Base-by-base conservation (phyloP, 2,113 vertebrate species). In the Eleginops maclovinus region DNA sequence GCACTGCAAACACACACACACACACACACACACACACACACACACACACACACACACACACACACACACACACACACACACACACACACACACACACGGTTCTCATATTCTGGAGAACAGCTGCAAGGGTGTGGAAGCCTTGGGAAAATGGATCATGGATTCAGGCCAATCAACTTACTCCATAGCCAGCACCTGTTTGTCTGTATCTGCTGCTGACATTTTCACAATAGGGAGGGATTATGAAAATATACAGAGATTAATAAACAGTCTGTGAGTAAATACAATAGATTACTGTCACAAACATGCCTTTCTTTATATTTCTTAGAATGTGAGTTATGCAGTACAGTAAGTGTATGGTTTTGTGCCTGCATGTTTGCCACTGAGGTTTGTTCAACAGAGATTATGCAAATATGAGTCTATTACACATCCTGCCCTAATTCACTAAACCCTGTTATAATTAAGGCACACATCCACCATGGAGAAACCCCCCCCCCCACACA, bases 141-240 rank as follows among this genome's bases (percentile, higher is more conserved):
- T 92, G 91, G 93, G 92, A 94, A 93, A 92, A 87, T 83, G 86
- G 85, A 92, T 90, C 65, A 78, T 91, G 91, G 92, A 92, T 83
- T 82, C 60, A 64, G 64, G 89, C 93, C 93, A 89, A 85, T 91
- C 87, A 89, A 93, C 87, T 93, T 93, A 90, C 91, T 92, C 87
- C 77, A 65, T 56, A 81, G 62, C 83, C 85, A 50, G 85, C 92
- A 93, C 89, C 90, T 91, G 91, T 90, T 89, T 86, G 75, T 72
- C 61, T 80, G 47, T 79, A 87, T 89, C 83, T 87, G 76, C 78
- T 72, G 69, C 81, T 75, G 77, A 75, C 83, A 74, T 80, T 81
- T 87, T 87, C 72, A 88, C 86, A 89, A 89, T 80, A 84, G 13
- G 10, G 61, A 64, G 73, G 9, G 61, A 79, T 86, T 81, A 70